These are phyloP conservation scores for Eremobia ochroleuca DNA, from an alignment of 2,888 invertebrate genomes.

Conservation along the genomic window DNA sequence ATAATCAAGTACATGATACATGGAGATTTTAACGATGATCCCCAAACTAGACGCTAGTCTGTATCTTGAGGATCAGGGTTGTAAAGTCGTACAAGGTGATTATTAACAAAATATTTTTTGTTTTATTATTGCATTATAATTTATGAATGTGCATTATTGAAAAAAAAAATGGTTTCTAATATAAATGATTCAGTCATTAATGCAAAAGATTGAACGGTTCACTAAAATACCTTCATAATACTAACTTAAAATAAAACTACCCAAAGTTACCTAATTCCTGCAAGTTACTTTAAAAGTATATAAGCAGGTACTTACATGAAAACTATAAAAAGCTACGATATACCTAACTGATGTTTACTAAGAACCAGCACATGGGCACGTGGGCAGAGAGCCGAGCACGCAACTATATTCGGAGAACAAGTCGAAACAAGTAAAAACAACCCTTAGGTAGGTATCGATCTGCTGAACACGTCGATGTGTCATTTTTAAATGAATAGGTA, in stretches of 20 bases:
- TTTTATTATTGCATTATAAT: background rate
- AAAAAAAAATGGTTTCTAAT: background rate
- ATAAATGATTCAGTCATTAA: background rate
- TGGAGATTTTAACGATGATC: no score
- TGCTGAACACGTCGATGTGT: slow-evolving; percentile 17
- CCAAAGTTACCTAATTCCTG: background rate
- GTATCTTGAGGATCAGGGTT: no score
- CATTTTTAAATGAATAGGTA: slow-evolving; percentile 1
- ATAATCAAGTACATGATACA: no score
- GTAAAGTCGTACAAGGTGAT: no score
- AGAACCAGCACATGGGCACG: background rate
- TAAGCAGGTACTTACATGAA: background rate
- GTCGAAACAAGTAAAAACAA: slow-evolving; percentile 10
- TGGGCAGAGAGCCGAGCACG: background rate
- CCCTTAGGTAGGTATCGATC: slow-evolving; percentile 13
- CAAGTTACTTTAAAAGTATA: background rate
- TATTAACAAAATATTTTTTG: no score
- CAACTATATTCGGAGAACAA: slow-evolving; percentile 23
- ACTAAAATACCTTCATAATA: background rate
- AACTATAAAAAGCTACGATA: background rate
- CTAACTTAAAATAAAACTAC: background rate
- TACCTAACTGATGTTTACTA: background rate
- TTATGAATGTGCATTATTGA: background rate
- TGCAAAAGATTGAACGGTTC: background rate
- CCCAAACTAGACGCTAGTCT: no score